These are phyloP conservation scores for Lycodopsis pacificus DNA, from an alignment of 2,797 vertebrate genomes.

Conservation along the genomic window DNA sequence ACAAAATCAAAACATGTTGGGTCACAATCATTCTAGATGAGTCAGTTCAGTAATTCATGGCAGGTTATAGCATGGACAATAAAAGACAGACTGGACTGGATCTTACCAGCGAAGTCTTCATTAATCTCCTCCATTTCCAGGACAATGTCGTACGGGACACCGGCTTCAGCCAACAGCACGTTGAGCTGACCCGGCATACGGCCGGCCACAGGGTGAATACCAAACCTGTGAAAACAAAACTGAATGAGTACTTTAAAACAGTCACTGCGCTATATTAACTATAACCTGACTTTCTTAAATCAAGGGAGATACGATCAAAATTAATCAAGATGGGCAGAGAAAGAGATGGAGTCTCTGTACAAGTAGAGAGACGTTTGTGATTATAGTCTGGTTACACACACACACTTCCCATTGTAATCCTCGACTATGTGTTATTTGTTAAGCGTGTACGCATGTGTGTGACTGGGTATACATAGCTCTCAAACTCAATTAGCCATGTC, in stretches of 20 bases:
- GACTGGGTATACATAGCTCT: constrained; percentile 43
- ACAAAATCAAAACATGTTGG: not conserved
- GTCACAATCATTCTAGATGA: not conserved
- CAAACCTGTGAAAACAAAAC: constrained; percentile 78
- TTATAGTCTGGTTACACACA: constrained; percentile 43
- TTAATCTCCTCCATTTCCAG: constrained; percentile 90
- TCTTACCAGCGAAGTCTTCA: constrained; percentile 86
- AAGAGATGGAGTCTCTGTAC: constrained; percentile 22
- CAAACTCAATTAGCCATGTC: constrained; percentile 65
- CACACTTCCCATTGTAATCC: constrained; percentile 14
- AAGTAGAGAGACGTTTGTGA: constrained; percentile 50
- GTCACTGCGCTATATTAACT: not conserved
- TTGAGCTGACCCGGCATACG: constrained; percentile 89
- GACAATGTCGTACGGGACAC: constrained; percentile 87
- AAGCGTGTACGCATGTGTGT: constrained; percentile 22
- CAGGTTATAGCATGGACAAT: not conserved
- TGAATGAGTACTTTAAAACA: not conserved
- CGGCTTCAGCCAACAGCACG: constrained; percentile 87
- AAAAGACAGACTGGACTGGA: not conserved
- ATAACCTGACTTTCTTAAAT: not conserved
- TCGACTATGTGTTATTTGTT: constrained; percentile 23
- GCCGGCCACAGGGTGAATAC: constrained; percentile 87
- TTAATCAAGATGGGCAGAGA: not conserved
- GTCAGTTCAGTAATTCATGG: not conserved
- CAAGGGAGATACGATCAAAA: not conserved